phyloP scores from a whole-genome alignment of 2,888 invertebrate genomes.

The Oscheius sp. region DNA sequence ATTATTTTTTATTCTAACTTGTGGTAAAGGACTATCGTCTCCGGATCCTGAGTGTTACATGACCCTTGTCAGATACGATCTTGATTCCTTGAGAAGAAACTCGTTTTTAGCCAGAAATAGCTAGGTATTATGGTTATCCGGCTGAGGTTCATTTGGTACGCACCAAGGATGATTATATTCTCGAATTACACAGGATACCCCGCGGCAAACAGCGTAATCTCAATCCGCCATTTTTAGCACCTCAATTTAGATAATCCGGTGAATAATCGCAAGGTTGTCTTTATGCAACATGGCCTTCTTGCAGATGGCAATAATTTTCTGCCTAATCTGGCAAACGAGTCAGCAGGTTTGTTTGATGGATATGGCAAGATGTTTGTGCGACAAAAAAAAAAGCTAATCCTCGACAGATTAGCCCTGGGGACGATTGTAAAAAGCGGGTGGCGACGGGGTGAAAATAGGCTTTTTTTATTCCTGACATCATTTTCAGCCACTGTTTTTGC shows the following conservation, averaged over 20 bases:
- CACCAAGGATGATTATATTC: constrained; percentile 76
- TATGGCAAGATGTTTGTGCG: constrained; percentile 4
- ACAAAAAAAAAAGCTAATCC: constrained; percentile 1
- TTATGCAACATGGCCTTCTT: constrained; percentile 70
- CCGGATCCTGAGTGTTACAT: constrained; percentile 43
- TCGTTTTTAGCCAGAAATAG: constrained; percentile 71
- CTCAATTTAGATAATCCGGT: neutral
- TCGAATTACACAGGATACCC: constrained; percentile 77
- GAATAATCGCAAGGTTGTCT: constrained; percentile 47
- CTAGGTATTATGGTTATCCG: constrained; percentile 75
- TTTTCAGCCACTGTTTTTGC: constrained; percentile 70
- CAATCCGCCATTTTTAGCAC: neutral
- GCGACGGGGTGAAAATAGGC: neutral
- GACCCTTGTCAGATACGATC: constrained; percentile 33
- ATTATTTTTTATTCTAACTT: neutral
- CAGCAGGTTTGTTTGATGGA: constrained; percentile 42
- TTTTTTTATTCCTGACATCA: neutral
- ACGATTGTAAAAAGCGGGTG: neutral
- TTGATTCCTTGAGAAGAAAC: neutral
- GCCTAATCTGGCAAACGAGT: constrained; percentile 59
- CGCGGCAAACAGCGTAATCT: constrained; percentile 56
- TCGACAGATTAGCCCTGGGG: neutral
- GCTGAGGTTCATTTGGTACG: constrained; percentile 75
- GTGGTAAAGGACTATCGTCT: constrained; percentile 8
- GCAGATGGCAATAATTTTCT: constrained; percentile 66